Base-by-base conservation (phyloP, 2,113 vertebrate genomes). In the Dermatemys mawii region DNA sequence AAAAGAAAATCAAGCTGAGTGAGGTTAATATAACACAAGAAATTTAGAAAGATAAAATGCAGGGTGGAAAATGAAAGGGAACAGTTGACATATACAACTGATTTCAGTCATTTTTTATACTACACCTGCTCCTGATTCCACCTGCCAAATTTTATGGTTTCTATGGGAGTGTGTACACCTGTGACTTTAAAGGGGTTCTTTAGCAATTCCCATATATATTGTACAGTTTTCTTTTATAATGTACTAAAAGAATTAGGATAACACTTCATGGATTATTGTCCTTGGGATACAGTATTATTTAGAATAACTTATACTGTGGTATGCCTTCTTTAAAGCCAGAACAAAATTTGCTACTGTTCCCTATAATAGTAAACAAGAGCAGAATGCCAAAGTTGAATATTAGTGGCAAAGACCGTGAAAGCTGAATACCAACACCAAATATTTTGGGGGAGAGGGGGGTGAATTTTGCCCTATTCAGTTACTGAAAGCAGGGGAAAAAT, bases 201-300 rank as follows among this genome's bases (percentile, higher is more conserved):
- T 84, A 50, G 8, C 84, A 49, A 87, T 67, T 91, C 84, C n/a
- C 93, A 1, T 84, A 27, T 26, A 82, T 46, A 44, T 41, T 35
- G 29, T 63, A 49, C 53, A 75, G 10, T 24, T 86, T 89, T 91
- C 13, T 63, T 94, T 92, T 88, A 50, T 89, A 44, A 78, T 89
- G 10, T 21, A 11, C 70, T 86, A 17, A 51, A 78, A 86, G 10
- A 1, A 75, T 5, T 5, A 82, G 27, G 38, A 21, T 93, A 90
- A 55, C 27, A 41, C 11, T 80, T 46, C 41, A 76, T 16, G 22
- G 86, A 85, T 49, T 27, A 38, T 29, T 90, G 5, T 41, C 78
- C 5, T 26, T 54, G 13, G 21, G 73, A 78, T 84, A 84, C 19
- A 63, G 6, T 70, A n/a, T 73, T 92, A 92, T 78, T 78, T 1